These are phyloP conservation scores for Phacellophora camtschatica DNA, from an alignment of 30 jellyfish, hydroid and myxozoan genomes.

Conservation along the genomic window DNA sequence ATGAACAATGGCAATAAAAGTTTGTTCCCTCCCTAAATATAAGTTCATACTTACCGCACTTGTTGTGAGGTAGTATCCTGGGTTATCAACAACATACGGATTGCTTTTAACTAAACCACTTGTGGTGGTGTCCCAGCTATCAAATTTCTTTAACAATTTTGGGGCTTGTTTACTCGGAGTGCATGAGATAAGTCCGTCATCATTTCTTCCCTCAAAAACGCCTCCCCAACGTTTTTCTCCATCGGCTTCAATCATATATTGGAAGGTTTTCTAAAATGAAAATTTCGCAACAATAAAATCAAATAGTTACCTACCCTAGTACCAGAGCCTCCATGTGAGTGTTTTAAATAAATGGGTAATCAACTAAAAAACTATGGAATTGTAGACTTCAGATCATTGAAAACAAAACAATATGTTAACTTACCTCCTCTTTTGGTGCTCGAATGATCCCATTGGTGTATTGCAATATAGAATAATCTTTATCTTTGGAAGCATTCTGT, in stretches of 20 bases:
- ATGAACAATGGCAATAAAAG: no score
- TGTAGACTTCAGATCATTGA: no score
- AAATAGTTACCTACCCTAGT: no score
- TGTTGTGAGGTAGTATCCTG: conserved; percentile 56
- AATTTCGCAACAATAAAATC: background rate
- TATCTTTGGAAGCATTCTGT: conserved; percentile 21
- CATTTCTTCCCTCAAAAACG: conserved; percentile 59
- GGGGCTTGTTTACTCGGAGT: conserved; percentile 44
- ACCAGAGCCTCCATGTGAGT: no score
- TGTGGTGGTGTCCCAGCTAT: conserved; percentile 65
- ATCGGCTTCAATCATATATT: conserved; percentile 92
- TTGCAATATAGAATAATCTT: conserved; percentile 50
- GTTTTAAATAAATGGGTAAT: no score
- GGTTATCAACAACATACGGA: conserved; percentile 42
- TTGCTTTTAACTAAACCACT: conserved; percentile 56
- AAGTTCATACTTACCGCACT: no score
- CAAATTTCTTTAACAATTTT: conserved; percentile 61
- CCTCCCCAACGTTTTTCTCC: conserved; percentile 84
- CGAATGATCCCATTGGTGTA: conserved; percentile 26
- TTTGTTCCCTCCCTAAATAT: no score
- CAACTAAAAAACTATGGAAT: no score
- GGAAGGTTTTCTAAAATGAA: conserved; percentile 39
- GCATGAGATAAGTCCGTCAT: conserved; percentile 48
- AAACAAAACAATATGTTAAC: no score
- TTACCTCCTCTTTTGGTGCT: no score